These are phyloP conservation scores for Bicyclus anynana DNA, from an alignment of 1,140 invertebrate genomes.

Conservation along the genomic window DNA sequence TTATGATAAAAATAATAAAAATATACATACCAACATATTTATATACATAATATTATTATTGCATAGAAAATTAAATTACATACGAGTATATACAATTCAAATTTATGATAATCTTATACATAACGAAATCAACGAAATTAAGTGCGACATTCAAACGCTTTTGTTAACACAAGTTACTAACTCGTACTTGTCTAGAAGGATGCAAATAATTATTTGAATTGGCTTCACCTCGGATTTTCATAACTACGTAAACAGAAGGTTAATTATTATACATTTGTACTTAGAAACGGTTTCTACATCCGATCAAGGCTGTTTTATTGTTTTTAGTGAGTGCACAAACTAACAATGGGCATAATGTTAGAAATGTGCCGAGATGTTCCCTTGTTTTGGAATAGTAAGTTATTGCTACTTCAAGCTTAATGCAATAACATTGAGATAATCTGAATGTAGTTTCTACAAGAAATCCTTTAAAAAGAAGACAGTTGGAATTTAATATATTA, in stretches of 20 bases:
- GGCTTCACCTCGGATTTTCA: slow-evolving; percentile 35
- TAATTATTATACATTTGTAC: slow-evolving; percentile 34
- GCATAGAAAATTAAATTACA: too few species aligned
- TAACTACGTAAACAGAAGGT: slow-evolving; percentile 34
- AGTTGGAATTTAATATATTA: neutral
- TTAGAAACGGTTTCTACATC: slow-evolving; percentile 36
- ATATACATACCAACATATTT: too few species aligned
- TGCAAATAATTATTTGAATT: slow-evolving; percentile 31
- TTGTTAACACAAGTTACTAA: neutral
- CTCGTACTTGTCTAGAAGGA: slow-evolving; percentile 14
- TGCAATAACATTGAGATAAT: neutral
- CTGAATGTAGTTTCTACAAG: neutral
- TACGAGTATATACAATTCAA: too few species aligned
- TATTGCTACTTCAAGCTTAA: neutral
- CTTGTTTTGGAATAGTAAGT: neutral
- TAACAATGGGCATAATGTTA: slow-evolving; percentile 10
- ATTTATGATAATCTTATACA: neutral
- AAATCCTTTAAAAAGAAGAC: neutral
- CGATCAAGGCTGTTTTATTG: slow-evolving; percentile 28
- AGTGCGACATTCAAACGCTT: neutral
- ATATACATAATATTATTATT: too few species aligned
- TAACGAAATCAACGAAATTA: neutral
- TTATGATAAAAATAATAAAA: too few species aligned
- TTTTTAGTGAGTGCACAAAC: slow-evolving; percentile 9
- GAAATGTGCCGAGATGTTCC: slow-evolving; percentile 3